Conservation (phyloP, 2,888 invertebrate species). For the Alsophila aescularia region DNA sequence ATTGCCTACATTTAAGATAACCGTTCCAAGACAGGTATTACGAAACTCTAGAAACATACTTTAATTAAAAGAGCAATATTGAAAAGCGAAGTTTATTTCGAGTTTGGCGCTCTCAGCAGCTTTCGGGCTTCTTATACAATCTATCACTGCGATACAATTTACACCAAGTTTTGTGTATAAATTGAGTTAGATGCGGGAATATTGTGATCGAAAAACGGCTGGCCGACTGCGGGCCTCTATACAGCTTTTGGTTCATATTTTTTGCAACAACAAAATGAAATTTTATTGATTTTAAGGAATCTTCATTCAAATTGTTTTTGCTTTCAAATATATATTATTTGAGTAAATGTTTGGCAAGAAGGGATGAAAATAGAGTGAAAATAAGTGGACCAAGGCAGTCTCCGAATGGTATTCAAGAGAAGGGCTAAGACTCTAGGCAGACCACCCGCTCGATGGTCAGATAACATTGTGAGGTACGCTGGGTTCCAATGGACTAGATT, state of each 20-base stretch:
- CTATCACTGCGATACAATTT: slow-evolving; percentile 42
- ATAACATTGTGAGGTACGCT: too few relatives aligned
- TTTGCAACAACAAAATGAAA: background rate
- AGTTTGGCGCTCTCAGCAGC: slow-evolving; percentile 38
- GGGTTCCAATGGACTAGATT: too few relatives aligned
- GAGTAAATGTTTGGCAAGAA: too few relatives aligned
- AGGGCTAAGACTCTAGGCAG: too few relatives aligned
- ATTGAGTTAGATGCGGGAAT: slow-evolving; percentile 29
- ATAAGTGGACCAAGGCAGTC: too few relatives aligned
- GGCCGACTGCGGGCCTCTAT: background rate
- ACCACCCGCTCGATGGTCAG: too few relatives aligned
- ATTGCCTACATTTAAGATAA: slow-evolving; percentile 8
- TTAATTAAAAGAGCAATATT: slow-evolving; percentile 43
- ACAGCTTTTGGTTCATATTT: background rate
- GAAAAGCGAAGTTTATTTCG: slow-evolving; percentile 37
- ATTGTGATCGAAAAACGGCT: slow-evolving; percentile 1
- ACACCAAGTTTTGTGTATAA: slow-evolving; percentile 35
- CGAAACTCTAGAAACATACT: slow-evolving; percentile 23
- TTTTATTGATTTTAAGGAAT: too few relatives aligned
- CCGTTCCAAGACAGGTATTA: background rate
- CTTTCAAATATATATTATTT: too few relatives aligned
- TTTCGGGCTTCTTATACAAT: slow-evolving; percentile 41
- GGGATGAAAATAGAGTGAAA: too few relatives aligned
- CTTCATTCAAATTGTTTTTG: too few relatives aligned
- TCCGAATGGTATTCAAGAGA: too few relatives aligned